Evolutionary conservation across 2,888 invertebrate species (phyloP), one percentile per base, ranked within the genome.

Genomic region (Drosophila testacea): DNA sequence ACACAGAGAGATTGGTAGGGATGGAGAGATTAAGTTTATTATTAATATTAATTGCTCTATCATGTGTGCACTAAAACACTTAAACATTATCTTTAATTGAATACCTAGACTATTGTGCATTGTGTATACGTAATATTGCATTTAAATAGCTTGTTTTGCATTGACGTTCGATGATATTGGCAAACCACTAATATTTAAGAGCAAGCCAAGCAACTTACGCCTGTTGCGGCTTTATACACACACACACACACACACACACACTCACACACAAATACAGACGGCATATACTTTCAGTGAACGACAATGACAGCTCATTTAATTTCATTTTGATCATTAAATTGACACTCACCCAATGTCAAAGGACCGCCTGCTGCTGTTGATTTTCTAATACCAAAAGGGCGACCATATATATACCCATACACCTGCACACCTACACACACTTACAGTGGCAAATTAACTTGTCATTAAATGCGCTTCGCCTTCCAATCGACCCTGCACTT

Each of bases 381-480:
- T 71, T 77, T 79, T 73, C 79, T 69, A 77, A 81, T 78, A 60
- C 63, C 70, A 64, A 68, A 60, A 66, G 57, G 65, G 42, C 66
- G 27, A 64, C 46, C 51, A 55, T 4, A 48, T 9, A 34, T 39
- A 42, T 39, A 56, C 42, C 51, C 44, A 62, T 28, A 57, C 52
- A 44, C 22, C 47, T 10, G 42, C n/a, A 47, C 7, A 47, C 34
- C 64, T n/a, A 56, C 48, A 34, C 46, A 64, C 47, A 60, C 9
- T 46, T 34, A 64, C 0, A 47, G 42, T 55, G 50, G 65, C 61
- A 77, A 83, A 87, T 82, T 82, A 86, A 83, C 70, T 83, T 74
- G 87, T 78, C 82, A 82, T 83, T 81, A 82, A 83, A 78, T 69
- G 87, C 69, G 63, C 69, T 81, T 74, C 64, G 63, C 61, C 63